phyloP scores from a whole-genome alignment of 2,113 vertebrate species.

The Aplodontia rufa region DNA sequence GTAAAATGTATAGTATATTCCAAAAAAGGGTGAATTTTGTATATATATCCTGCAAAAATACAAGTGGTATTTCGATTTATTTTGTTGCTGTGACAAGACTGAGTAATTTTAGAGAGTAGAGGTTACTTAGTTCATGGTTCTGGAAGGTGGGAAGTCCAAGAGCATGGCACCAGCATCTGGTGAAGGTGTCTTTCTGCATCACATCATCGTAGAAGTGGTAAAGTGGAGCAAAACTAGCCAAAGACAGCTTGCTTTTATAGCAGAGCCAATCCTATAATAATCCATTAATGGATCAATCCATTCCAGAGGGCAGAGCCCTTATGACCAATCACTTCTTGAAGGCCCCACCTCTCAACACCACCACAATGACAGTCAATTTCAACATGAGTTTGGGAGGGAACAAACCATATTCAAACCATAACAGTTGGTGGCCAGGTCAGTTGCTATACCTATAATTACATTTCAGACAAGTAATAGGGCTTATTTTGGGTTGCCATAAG shows the following conservation, averaged over 20 bases:
- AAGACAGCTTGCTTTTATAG: neutral
- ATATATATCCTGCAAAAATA: neutral
- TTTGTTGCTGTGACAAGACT: neutral
- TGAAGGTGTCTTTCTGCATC: too few relatives aligned
- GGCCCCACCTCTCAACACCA: neutral
- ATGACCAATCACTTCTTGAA: neutral
- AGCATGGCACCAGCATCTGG: neutral
- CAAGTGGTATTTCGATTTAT: too few relatives aligned
- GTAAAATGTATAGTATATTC: neutral
- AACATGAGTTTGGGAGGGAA: neutral
- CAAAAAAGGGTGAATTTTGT: neutral
- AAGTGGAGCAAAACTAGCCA: neutral
- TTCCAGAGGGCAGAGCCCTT: neutral
- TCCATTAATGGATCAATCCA: too few relatives aligned
- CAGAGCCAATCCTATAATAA: neutral
- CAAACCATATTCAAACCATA: neutral
- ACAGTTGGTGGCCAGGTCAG: neutral
- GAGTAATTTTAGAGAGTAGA: neutral
- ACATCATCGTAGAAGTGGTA: neutral
- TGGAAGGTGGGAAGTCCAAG: neutral
- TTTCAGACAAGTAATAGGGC: neutral
- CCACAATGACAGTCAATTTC: neutral
- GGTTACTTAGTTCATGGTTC: neutral
- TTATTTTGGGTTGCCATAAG: accelerated
- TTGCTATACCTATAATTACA: neutral